Conservation (phyloP, 2,113 vertebrate species). For the Caretta caretta region DNA sequence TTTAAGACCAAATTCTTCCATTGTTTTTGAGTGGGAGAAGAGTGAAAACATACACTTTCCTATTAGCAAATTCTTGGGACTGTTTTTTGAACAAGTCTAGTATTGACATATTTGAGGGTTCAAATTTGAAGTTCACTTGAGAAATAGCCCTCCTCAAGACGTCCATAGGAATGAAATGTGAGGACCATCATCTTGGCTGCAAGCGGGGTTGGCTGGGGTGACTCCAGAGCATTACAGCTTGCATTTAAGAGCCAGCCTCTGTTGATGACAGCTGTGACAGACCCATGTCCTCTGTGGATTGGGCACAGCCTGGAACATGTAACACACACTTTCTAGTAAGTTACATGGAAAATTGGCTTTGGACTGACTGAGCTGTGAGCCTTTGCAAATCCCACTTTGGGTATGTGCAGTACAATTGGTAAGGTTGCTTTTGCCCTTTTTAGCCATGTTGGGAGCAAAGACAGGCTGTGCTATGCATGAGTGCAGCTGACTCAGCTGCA, state of each 20-base stretch:
- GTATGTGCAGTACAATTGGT: constrained; percentile 8
- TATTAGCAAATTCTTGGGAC: background rate
- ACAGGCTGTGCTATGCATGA: background rate
- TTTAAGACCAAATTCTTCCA: background rate
- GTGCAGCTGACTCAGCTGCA: background rate
- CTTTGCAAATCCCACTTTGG: constrained; percentile 12
- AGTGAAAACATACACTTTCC: background rate
- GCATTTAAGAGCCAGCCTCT: background rate
- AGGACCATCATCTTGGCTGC: background rate
- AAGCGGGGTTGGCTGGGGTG: background rate
- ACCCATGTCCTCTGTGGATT: background rate
- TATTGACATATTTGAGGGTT: background rate
- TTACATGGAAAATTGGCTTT: constrained; percentile 5
- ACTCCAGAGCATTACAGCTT: background rate
- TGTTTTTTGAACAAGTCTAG: background rate
- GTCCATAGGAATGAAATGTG: background rate
- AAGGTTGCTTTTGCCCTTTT: background rate
- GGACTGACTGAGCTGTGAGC: background rate
- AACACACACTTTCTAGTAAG: background rate
- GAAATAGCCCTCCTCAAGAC: background rate
- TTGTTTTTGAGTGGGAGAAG: constrained; percentile 7
- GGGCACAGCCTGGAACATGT: background rate
- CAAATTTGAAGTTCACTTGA: constrained; percentile 22
- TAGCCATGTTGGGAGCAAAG: background rate
- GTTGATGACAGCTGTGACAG: background rate